Percentiles rank a stretch among this genome's conserved stretches.
Conservation (phyloP, 2,888 invertebrate genomes). For the Sabatieria punctata region DNA sequence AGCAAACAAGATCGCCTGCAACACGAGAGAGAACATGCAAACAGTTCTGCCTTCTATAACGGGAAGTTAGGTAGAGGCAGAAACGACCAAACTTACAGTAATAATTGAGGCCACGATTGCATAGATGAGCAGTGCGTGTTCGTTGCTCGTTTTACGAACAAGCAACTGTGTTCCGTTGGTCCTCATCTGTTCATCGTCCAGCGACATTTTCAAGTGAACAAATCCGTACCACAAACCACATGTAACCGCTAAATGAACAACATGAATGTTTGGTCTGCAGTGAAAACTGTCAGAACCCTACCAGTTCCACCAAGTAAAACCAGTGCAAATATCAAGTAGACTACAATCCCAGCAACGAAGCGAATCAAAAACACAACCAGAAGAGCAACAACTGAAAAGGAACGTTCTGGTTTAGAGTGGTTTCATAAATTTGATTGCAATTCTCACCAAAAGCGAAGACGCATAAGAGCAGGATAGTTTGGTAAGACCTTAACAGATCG, state of each 20-base stretch:
- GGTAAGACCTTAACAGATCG: constrained; percentile 73
- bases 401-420: neutral
- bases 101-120: constrained; percentile 69
- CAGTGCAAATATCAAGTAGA: constrained; percentile 67
- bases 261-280: no score
- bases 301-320: constrained; percentile 57
- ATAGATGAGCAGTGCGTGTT: constrained; percentile 63
- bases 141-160: constrained; percentile 64
- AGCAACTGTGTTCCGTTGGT: constrained; percentile 33
- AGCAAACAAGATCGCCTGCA: constrained; percentile 26
- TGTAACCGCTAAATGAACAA: constrained; percentile 52
- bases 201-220: neutral
- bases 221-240: constrained; percentile 53
- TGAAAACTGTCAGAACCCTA: no score
- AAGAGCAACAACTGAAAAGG: constrained; percentile 56
- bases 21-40: constrained; percentile 5
- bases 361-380: constrained; percentile 65
- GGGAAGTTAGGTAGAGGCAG: neutral
- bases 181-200: neutral
- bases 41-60: neutral
- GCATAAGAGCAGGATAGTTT: constrained; percentile 59
- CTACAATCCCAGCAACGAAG: constrained; percentile 60
- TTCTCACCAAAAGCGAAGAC: constrained; percentile 60
- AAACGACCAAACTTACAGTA: constrained; percentile 44
- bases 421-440: constrained; percentile 9